phyloP scores from a whole-genome alignment of 2,888 invertebrate genomes.

The Philhelius pedissequus region DNA sequence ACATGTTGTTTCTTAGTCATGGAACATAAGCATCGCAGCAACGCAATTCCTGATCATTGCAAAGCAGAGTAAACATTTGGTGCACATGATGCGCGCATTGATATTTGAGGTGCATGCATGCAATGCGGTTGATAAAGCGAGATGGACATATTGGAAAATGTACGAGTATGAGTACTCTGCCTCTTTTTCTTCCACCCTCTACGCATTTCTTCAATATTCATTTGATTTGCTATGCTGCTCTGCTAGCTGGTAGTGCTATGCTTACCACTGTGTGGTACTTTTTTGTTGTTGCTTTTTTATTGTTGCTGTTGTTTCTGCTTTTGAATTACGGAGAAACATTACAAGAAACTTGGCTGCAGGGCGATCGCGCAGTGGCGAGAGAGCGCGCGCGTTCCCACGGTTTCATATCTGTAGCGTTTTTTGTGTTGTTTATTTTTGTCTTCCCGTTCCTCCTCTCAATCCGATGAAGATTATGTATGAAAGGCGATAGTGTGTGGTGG shows the following conservation, averaged over 20 bases:
- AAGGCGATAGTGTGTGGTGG: conserved; percentile 34
- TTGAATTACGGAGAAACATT: conserved; percentile 65
- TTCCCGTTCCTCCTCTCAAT: conserved; percentile 53
- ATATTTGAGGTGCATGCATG: conserved; percentile 26
- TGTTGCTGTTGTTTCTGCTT: conserved; percentile 53
- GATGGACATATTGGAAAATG: conserved; percentile 34
- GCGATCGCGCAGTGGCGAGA: conserved; percentile 67
- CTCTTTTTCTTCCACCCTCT: conserved; percentile 34
- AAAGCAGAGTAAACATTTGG: conserved; percentile 45
- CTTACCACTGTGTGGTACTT: conserved; percentile 57
- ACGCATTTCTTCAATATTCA: conserved; percentile 60
- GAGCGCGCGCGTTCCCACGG: conserved; percentile 68
- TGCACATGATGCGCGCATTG: conserved; percentile 61
- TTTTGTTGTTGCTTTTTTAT: conserved; percentile 43
- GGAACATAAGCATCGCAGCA: conserved; percentile 44
- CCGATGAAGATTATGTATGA: conserved; percentile 66
- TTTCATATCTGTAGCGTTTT: conserved; percentile 68
- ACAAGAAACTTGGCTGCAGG: conserved; percentile 67
- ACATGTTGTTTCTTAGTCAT: conserved; percentile 53
- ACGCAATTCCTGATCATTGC: conserved; percentile 26
- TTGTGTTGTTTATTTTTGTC: conserved; percentile 23
- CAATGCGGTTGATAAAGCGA: conserved; percentile 38
- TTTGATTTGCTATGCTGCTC: conserved; percentile 45
- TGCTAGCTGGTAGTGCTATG: too few relatives aligned
- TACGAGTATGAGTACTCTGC: conserved; percentile 40